Percentiles rank a stretch among this genome's conserved stretches.
Conservation (phyloP, 2,113 vertebrate genomes). For the Xyrauchen texanus region DNA sequence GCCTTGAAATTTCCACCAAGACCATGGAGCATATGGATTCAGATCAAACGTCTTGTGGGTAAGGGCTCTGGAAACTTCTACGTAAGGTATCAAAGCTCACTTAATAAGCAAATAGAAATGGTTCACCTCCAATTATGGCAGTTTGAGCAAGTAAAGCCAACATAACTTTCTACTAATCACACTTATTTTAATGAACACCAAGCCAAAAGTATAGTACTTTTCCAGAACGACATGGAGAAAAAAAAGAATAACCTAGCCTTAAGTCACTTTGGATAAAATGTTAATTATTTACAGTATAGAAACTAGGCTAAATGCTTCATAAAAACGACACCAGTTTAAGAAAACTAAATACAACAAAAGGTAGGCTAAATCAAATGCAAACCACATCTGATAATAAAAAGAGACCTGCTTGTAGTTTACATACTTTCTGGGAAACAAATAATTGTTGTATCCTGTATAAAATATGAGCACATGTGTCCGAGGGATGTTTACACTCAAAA, state of each 20-base stretch:
- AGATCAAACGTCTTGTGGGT: conserved; percentile 19
- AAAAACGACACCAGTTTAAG: no score
- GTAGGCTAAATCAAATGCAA: neutral
- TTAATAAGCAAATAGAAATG: conserved; percentile 7
- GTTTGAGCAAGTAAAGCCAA: conserved; percentile 4
- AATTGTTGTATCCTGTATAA: conserved; percentile 18
- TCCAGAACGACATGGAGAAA: no score
- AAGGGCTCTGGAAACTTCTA: conserved; percentile 30
- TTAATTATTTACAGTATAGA: no score
- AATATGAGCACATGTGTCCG: conserved; percentile 26
- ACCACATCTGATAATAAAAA: conserved; percentile 23
- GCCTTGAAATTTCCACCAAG: neutral
- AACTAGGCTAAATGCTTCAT: no score
- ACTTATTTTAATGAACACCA: neutral
- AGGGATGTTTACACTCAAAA: conserved; percentile 34
- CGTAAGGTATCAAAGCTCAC: neutral
- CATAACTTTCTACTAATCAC: no score
- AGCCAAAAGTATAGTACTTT: no score
- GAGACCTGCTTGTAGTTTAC: conserved; percentile 6
- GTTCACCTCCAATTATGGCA: conserved; percentile 5
- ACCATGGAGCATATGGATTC: conserved; percentile 13
- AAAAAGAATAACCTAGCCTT: no score
- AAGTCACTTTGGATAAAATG: no score
- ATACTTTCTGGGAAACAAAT: conserved; percentile 18
- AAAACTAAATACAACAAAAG: neutral